Evolutionary conservation across 2,888 invertebrate species (phyloP).

Genomic region (Criorhina ranunculi): DNA sequence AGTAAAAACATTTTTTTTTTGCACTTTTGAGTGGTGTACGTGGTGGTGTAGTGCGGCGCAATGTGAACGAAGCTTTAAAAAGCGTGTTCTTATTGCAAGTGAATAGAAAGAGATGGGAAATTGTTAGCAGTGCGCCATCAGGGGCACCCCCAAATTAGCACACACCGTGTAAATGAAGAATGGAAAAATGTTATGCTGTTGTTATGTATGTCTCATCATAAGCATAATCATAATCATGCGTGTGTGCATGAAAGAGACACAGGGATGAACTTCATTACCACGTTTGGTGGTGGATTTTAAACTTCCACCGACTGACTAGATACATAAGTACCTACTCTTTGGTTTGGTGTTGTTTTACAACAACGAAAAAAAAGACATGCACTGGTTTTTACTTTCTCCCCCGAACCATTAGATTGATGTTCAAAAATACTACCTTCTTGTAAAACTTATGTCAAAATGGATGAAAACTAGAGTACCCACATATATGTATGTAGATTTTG

Average conservation of each 20-base stretch:
- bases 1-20: slow-evolving; percentile 51
- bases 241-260: slow-evolving; percentile 30
- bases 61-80: slow-evolving; percentile 60
- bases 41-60: slow-evolving; percentile 8
- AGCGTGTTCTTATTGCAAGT: slow-evolving; percentile 52
- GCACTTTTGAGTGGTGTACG: slow-evolving; percentile 35
- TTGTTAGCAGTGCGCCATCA: slow-evolving; percentile 4
- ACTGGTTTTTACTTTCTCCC: too few species aligned
- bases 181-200: slow-evolving; percentile 29
- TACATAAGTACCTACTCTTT: too few species aligned
- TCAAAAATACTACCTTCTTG: slow-evolving; percentile 9
- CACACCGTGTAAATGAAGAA: slow-evolving; percentile 29
- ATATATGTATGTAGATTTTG: too few species aligned
- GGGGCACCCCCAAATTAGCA: slow-evolving; percentile 26
- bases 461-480: not conserved
- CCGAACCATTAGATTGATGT: slow-evolving; percentile 1
- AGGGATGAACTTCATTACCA: slow-evolving; percentile 24
- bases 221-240: slow-evolving; percentile 56
- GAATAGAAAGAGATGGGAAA: slow-evolving; percentile 48
- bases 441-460: not conserved
- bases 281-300: slow-evolving; percentile 29
- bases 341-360: not conserved
- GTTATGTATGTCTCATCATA: slow-evolving; percentile 23
- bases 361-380: too few species aligned
- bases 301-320: slow-evolving; percentile 2